These are phyloP conservation scores for Agrotis clavis DNA, from an alignment of 2,888 invertebrate genomes.

Conservation along the genomic window DNA sequence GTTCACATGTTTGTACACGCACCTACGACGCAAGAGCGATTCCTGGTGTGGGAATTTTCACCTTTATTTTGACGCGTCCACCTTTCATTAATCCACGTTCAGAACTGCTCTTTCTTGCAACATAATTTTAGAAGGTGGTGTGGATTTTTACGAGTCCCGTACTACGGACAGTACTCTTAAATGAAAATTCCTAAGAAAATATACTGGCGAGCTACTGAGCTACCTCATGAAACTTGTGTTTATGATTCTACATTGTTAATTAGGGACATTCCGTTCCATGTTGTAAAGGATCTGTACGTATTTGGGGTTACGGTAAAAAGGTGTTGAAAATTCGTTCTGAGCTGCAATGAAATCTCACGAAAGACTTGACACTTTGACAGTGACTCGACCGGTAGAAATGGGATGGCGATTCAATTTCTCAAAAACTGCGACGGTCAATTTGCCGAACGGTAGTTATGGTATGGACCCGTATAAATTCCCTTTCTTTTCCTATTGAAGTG, in stretches of 20 bases:
- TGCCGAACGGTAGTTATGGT: no score
- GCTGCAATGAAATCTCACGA: no score
- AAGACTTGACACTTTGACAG: no score
- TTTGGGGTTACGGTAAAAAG: neutral
- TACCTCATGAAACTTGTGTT: neutral
- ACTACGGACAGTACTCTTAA: conserved; percentile 23
- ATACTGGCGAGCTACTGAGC: conserved; percentile 9
- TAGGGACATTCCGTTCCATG: neutral
- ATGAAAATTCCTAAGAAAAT: conserved; percentile 58
- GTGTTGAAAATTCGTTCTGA: no score
- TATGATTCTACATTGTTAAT: conserved; percentile 9
- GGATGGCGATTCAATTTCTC: no score
- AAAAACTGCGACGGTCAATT: no score
- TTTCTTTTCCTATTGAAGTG: no score
- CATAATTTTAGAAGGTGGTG: conserved; percentile 56
- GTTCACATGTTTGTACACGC: no score
- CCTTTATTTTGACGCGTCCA: conserved; percentile 1
- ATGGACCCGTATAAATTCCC: no score
- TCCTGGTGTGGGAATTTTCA: no score
- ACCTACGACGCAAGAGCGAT: no score
- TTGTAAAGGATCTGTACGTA: neutral
- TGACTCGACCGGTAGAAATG: no score
- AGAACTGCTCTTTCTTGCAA: conserved; percentile 48
- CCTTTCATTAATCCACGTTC: neutral
- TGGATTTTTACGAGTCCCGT: conserved; percentile 53